Base-by-base conservation (phyloP, 1,140 invertebrate genomes). In the Polypedilum vanderplanki region DNA sequence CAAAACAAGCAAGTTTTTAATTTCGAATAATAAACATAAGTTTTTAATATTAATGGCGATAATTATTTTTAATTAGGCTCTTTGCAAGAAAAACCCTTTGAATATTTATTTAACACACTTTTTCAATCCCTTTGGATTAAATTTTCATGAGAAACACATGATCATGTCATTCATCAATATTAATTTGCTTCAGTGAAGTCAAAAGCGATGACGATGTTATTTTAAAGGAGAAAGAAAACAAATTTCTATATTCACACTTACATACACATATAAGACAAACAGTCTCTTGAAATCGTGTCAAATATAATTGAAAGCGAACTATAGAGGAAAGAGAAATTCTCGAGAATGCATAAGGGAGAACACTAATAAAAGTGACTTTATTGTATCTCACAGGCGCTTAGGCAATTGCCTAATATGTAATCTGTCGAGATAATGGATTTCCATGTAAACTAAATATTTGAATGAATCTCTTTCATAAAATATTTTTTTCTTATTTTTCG, bases 311-410 rank as follows among this genome's bases (percentile, higher is more conserved):
- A 33, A 33, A 33, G 24, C 5, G 5, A 33, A 33, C 1, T 33
- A 3, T 33, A 33, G 46, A 15, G 15, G 46, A 15, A 15, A 41
- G 40, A 41, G 41, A 46, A 15, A 46, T 46, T 46, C 41, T 46
- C 41, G 7, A 46, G 7, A 46, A n/a, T 57, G 46, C 12, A 57
- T 57, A 57, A 12, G n/a, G 46, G n/a, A 57, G 46, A 57, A 57
- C n/a, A 33, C 12, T 57, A n/a, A 57, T 12, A 57, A 22, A 70
- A n/a, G 18, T 70, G 18, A 70, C 65, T 70, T 70, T 70, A 70
- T 70, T 70, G 65, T 70, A 17, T 70, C 65, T 70, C 65, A 20
- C 10, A 70, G 17, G 17, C 46, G n/a, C 46, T 57, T n/a, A 57
- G 41, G n/a, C 24, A 33, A 33, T 33, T 33, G 24, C 24, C 46